Evolutionary conservation across 2,888 invertebrate species (phyloP).

Genomic region (Oligia strigilis): DNA sequence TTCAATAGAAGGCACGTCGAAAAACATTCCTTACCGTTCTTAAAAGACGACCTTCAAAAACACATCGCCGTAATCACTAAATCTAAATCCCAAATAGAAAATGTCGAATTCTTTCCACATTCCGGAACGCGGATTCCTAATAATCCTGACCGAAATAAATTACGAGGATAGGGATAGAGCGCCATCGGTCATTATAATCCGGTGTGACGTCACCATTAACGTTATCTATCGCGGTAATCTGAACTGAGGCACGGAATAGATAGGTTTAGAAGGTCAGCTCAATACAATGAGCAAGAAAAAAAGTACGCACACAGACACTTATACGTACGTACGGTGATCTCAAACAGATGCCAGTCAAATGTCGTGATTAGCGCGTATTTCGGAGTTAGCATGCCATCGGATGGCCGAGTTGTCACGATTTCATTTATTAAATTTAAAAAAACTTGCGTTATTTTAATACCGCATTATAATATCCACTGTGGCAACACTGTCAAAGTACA

Average conservation of each 20-base stretch:
- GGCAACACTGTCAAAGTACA: no score
- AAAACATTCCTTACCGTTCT: background rate
- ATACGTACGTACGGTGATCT: no score
- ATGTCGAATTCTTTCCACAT: constrained; percentile 46
- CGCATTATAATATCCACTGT: no score
- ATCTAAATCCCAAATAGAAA: constrained; percentile 43
- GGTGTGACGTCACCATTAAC: constrained; percentile 56
- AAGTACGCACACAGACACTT: no score
- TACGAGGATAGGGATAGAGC: constrained; percentile 56
- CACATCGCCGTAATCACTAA: constrained; percentile 25
- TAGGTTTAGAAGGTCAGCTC: constrained; percentile 8
- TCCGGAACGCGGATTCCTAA: constrained; percentile 39
- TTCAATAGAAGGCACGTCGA: background rate
- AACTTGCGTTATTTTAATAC: no score
- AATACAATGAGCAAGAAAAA: background rate
- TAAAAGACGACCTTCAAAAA: background rate
- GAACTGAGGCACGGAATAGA: constrained; percentile 16
- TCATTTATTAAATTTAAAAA: no score
- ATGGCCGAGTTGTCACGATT: no score
- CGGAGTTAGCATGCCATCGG: no score
- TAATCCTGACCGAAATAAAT: constrained; percentile 64
- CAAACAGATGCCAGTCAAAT: background rate
- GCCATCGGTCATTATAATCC: constrained; percentile 68
- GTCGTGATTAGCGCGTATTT: no score
- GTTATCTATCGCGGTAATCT: constrained; percentile 61